phyloP scores from a whole-genome alignment of 2,113 vertebrate species.

The Vombatus ursinus region DNA sequence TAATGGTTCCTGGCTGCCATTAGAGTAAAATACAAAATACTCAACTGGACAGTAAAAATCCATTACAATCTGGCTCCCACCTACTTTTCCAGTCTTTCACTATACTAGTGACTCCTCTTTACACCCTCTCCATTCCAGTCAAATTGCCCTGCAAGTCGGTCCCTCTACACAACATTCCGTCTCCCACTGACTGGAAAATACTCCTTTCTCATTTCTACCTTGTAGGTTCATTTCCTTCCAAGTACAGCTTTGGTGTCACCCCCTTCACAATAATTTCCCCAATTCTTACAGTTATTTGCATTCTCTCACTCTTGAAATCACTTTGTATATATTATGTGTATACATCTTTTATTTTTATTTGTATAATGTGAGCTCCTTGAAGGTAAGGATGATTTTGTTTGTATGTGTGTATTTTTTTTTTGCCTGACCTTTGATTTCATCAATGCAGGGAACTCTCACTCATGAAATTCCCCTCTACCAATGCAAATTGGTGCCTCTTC shows the following conservation, averaged over 20 bases:
- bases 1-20: neutral
- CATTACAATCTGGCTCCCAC: neutral
- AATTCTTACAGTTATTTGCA: neutral
- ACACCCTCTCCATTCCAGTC: neutral
- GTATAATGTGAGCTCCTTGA: neutral
- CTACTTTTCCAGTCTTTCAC: neutral
- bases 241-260: neutral
- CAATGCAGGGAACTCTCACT: neutral
- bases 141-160: neutral
- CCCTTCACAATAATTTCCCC: neutral
- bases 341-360: neutral
- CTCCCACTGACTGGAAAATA: neutral
- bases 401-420: neutral
- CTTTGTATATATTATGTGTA: neutral
- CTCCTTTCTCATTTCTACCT: neutral
- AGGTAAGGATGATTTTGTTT: neutral
- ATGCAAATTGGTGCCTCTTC: neutral
- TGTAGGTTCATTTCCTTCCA: neutral
- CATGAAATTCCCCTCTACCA: neutral
- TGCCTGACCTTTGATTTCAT: neutral
- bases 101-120: neutral
- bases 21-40: neutral
- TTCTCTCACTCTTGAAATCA: neutral
- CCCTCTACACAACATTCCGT: neutral
- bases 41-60: neutral